Conservation (phyloP, 2,113 vertebrate species). For the Phoenicopterus ruber region DNA sequence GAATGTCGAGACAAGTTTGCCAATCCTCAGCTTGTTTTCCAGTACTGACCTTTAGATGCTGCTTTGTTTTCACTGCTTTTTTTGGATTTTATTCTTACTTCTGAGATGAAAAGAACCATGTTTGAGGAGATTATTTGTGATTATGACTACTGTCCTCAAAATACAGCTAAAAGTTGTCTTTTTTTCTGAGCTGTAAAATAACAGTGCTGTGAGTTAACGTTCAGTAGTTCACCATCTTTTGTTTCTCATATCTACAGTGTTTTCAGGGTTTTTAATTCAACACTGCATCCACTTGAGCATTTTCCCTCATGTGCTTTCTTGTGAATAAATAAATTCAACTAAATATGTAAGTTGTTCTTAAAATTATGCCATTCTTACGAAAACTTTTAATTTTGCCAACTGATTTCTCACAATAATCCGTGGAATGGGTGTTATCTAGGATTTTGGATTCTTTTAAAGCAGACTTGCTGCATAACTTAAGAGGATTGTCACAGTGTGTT, state of each 20-base stretch:
- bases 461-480: neutral
- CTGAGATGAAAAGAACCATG: neutral
- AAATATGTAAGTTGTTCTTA: neutral
- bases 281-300: neutral
- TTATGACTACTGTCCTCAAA: neutral
- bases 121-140: neutral
- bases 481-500: neutral
- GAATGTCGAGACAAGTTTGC: neutral
- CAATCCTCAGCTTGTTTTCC: neutral
- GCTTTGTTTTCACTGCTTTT: neutral
- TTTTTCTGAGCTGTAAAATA: neutral
- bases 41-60: slow-evolving; percentile 7
- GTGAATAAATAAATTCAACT: neutral
- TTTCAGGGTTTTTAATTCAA: neutral
- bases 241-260: neutral
- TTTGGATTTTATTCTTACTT: neutral
- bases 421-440: neutral
- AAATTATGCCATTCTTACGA: neutral
- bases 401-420: neutral
- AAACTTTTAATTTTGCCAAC: neutral
- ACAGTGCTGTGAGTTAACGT: neutral
- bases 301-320: neutral
- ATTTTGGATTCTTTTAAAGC: neutral
- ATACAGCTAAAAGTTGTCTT: neutral
- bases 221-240: neutral